Evolutionary conservation across 1,140 invertebrate species (phyloP).

Genomic region (Latrodectus geometricus): DNA sequence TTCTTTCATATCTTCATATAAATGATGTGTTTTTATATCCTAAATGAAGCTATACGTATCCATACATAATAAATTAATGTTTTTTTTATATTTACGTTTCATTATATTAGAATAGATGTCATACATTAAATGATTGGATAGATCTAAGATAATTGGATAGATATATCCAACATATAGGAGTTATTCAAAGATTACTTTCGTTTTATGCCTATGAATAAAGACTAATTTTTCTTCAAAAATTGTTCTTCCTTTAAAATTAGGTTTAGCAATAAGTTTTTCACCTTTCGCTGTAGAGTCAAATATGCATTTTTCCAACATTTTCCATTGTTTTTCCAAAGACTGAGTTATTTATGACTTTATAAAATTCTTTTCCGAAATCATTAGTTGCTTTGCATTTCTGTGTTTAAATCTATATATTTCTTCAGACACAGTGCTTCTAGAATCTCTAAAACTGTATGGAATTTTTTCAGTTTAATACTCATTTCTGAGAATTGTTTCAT

Average conservation of each 20-base stretch:
- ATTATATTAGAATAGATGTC: no score
- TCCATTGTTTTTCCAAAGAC: conserved; percentile 64
- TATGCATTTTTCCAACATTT: conserved; percentile 70
- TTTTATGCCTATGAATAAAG: conserved; percentile 60
- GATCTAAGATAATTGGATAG: conserved; percentile 64
- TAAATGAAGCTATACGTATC: no score
- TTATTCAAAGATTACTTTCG: conserved; percentile 62
- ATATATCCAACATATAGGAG: conserved; percentile 65
- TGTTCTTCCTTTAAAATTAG: no score
- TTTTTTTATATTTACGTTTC: no score
- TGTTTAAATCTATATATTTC: conserved; percentile 70
- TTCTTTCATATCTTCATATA: no score
- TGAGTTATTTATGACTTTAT: conserved; percentile 18
- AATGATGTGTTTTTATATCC: no score
- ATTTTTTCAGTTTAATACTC: conserved; percentile 70
- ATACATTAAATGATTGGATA: no score
- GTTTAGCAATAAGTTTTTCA: conserved; percentile 66
- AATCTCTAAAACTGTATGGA: conserved; percentile 71
- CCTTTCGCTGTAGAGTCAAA: conserved; percentile 68
- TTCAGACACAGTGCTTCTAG: conserved; percentile 71
- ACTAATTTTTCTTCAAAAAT: conserved; percentile 64
- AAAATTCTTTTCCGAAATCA: conserved; percentile 64
- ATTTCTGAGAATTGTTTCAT: conserved; percentile 70
- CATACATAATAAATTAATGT: no score
- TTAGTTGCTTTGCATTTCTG: conserved; percentile 64